Conservation (phyloP, 1,140 invertebrate genomes). For the Bilobella aurantiaca region DNA sequence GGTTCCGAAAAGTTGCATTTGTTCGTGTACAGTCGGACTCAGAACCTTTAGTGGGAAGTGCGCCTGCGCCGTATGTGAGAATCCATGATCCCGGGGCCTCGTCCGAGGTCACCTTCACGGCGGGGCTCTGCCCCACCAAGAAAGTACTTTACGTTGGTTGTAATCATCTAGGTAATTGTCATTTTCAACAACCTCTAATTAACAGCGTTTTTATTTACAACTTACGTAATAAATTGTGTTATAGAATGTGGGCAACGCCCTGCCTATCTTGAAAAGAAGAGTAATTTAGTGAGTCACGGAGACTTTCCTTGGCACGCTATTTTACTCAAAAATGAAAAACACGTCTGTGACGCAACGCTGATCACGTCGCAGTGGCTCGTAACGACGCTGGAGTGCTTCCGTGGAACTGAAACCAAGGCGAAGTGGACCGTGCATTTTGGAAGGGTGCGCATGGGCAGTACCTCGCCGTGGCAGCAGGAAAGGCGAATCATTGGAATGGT, state of each 20-base stretch:
- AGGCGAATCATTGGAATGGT: conserved; percentile 74
- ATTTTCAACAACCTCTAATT: too few relatives aligned
- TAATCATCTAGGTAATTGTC: conserved; percentile 62
- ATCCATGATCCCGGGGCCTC: conserved; percentile 46
- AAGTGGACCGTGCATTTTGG: conserved; percentile 69
- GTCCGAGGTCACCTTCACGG: conserved; percentile 66
- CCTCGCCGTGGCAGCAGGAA: conserved; percentile 77
- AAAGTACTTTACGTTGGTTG: conserved; percentile 70
- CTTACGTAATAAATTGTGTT: conserved; percentile 17
- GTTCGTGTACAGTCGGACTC: conserved; percentile 30
- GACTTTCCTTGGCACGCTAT: conserved; percentile 78
- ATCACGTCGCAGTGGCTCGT: conserved; percentile 68
- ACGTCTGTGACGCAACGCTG: conserved; percentile 76
- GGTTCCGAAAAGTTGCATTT: conserved; percentile 34
- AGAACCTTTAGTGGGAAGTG: conserved; percentile 17
- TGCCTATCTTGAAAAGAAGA: conserved; percentile 26
- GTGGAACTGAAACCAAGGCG: conserved; percentile 66
- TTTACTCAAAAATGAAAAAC: conserved; percentile 67
- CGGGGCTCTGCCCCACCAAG: conserved; percentile 59
- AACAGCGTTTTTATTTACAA: too few relatives aligned
- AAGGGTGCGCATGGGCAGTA: conserved; percentile 58
- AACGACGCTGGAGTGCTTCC: conserved; percentile 75
- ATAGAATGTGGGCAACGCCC: conserved; percentile 64
- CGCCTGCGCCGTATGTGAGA: conserved; percentile 24
- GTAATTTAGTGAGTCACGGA: conserved; percentile 25